Evolutionary conservation across 2,113 vertebrate species (phyloP), one percentile per base, ranked within the genome.

Genomic region (Micromys minutus): DNA sequence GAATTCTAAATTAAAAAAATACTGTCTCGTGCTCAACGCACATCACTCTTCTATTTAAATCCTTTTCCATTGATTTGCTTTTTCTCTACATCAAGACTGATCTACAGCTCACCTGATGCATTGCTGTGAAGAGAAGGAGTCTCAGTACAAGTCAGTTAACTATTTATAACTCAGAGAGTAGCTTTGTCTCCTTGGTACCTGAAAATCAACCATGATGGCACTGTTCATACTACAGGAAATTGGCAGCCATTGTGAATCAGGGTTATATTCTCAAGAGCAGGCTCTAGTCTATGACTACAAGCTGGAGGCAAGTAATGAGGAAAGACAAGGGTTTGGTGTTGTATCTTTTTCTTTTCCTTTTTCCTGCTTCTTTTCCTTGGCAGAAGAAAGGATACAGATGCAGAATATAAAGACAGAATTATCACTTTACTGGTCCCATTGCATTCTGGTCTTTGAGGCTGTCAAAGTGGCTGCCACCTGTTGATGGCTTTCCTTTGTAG

Each of bases 61-160:
- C 3, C 15, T 1, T 5, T 29, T 34, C 34, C 0, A 7, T 17
- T 26, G 36, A 9, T 3, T 10, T 1, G 16, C 17, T 47, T 50
- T 29, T 17, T 59, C 29, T 24, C 34, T 22, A 36, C 5, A 31
- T 29, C 36, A 80, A 36, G 39, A 29, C 55, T 65, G 15, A 1
- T 24, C 26, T 61, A 17, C 4, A 17, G 74, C 50, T 69, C 67
- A 89, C 39, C 19, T 31, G 1, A 11, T 7, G 11, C 45, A 55
- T 21, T 34, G 11, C 8, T 79, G 4, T 39, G 16, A 21, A n/a
- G 42, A 71, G 22, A 80, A 77, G 29, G 10, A 45, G 15, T 21
- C 47, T 86, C 29, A 45, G n/a, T 9, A 94, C 50, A 26, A 80
- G 7, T 26, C 50, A 47, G 16, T 45, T 50, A 61, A 5, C 57